phyloP scores from a whole-genome alignment of 2,113 vertebrate genomes.

The Taxidea taxus region DNA sequence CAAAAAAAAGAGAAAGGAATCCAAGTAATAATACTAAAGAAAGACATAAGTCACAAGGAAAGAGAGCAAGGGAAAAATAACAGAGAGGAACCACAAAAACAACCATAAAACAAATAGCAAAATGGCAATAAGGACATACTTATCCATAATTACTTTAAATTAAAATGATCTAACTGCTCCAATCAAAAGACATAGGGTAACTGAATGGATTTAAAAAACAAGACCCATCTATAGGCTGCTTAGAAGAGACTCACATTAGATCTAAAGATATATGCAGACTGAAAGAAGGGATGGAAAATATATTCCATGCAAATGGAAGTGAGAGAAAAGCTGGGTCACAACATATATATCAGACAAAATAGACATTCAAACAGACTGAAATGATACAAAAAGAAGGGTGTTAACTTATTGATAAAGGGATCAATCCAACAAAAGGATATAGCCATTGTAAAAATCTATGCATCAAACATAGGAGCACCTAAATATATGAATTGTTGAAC shows the following conservation, averaged over 20 bases:
- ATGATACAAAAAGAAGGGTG: not conserved
- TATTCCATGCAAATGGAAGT: not conserved
- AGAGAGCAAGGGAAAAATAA: too few species aligned
- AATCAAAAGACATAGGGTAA: too few species aligned
- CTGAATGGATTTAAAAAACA: too few species aligned
- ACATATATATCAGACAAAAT: not conserved
- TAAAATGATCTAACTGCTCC: too few species aligned
- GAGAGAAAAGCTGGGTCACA: not conserved
- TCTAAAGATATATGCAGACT: not conserved
- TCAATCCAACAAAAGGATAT: not conserved
- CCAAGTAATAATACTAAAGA: too few species aligned
- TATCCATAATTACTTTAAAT: too few species aligned
- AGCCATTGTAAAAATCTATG: not conserved
- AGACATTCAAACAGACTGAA: not conserved
- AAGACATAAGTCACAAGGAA: too few species aligned
- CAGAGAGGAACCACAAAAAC: too few species aligned
- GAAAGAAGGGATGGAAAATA: not conserved
- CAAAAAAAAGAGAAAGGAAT: too few species aligned
- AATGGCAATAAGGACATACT: too few species aligned
- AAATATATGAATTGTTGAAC: too few species aligned
- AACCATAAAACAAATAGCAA: too few species aligned
- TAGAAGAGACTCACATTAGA: not conserved
- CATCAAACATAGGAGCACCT: not conserved
- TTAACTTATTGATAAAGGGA: not conserved
- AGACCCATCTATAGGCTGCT: not conserved